These are phyloP conservation scores for Resseliella maxima DNA, from an alignment of 2,888 invertebrate genomes.

Conservation along the genomic window DNA sequence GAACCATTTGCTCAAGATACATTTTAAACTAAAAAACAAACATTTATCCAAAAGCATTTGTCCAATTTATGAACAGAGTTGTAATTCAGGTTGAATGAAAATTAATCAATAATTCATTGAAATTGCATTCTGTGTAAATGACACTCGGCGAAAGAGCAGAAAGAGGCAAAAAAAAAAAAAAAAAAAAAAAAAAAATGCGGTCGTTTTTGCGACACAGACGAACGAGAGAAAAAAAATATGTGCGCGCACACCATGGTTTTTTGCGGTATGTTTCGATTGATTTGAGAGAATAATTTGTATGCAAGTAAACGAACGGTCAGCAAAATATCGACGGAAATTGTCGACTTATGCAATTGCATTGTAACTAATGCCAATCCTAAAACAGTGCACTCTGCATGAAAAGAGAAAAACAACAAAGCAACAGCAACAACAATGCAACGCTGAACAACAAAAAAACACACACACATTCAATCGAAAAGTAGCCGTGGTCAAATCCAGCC, in stretches of 20 bases:
- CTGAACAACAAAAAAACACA: too few species aligned
- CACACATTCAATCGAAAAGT: too few species aligned
- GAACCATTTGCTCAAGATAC: too few species aligned
- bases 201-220: background rate
- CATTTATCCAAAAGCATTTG: too few species aligned
- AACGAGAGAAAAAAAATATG: too few species aligned
- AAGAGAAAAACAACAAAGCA: too few species aligned
- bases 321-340: background rate
- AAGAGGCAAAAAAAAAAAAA: background rate
- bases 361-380: background rate
- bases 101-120: background rate
- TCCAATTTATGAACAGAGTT: too few species aligned
- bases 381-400: background rate
- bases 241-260: too few species aligned
- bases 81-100: background rate
- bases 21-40: too few species aligned
- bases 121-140: background rate
- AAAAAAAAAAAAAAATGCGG: background rate
- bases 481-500: too few species aligned
- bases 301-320: background rate
- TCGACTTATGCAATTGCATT: background rate
- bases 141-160: background rate
- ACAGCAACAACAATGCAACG: too few species aligned
- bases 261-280: too few species aligned
- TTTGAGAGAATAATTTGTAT: constrained; percentile 1